Evolutionary conservation across 2,888 invertebrate genomes (phyloP), one percentile per base, ranked within the genome.

Genomic region (Autographa pulchrina): DNA sequence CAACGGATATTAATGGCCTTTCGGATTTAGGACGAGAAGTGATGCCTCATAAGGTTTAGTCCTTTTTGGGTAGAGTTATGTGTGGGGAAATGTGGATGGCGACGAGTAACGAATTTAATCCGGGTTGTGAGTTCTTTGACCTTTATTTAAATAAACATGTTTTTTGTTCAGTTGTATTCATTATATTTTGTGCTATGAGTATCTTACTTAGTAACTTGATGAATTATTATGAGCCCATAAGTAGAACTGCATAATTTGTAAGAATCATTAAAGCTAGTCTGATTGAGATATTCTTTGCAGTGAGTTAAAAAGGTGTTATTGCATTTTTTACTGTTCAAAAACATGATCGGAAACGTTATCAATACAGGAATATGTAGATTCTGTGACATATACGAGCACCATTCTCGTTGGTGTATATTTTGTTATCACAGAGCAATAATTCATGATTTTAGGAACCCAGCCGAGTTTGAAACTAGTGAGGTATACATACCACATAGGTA

Each of bases 1-100:
- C 75, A 74, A 81, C 83, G 69, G 69, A 67, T 75, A 82, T 81
- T 74, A 78, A 82, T 83, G 68, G 65, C 56, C 14, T 54, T 8
- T 48, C 41, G 73, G 78, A 78, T 81, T 83, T 76, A 70, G 59
- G 20, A 60, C 48, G 68, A 68, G 70, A 68, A 61, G 72, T 79
- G 75, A 72, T 67, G 54, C 25, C 43, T 54, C 68, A 65, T 77
- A 69, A 72, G 75, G 68, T 58, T 75, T 80, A 72, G 72, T 58
- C 66, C 71, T 70, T 62, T 70, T 71, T 18, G 63, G 68, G 63
- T 59, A 65, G 63, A 78, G 62, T 80, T 59, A 68, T 78, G 68
- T 38, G 18, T 43, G 48, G 14, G 62, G 71, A 68, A 74, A 65
- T 54, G 32, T 74, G 41, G 20, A n/a, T 8, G 16, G n/a, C n/a